Base-by-base conservation (phyloP, 1,140 invertebrate genomes). In the Hypsibius dujardini region DNA sequence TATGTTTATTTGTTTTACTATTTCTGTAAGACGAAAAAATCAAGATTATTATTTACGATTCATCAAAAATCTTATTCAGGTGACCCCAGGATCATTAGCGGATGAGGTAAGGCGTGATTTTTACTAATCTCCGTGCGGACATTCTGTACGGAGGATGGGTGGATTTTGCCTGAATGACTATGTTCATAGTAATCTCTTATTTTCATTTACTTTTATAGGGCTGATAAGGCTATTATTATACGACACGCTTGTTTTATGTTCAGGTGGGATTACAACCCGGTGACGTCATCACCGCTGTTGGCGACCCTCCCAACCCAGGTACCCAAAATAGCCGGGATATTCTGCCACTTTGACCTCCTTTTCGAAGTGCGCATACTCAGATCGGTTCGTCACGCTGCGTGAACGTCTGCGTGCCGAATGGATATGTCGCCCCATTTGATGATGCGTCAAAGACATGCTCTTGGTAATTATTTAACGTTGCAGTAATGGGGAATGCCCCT, bases 241-340 rank as follows among this genome's bases (percentile, higher is more conserved):
- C 50, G n/a, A 56, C n/a, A 56, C n/a, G 50, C 50, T 12, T 42
- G 62, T 67, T 45, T 67, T 12, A 56, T 28, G 28, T 42, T 12
- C 42, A 67, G 62, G 62, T 67, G 3, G 62, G 62, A 15, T 67
- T 67, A 42, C 62, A 67, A 67, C 62, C 62, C 12, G 62, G 62
- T 42, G 62, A 67, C 42, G 42, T 67, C 12, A 67, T 67, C 12
- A 67, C 62, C 3, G 62, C 62, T 3, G 42, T 67, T 42, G 62
- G 62, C 12, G 62, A 67, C 45, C 62, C 62, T 15, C 62, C 62
- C 12, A 67, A 67, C 42, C 62, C 62, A 56, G 50, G 50, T n/a
- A 56, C 7, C 28, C 28, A 28, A 28, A 28, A 28, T 28, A 28
- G 28, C 28, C 28, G 28, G 28, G 28, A 28, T 28, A 28, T 28